phyloP scores from a whole-genome alignment of 2,888 invertebrate species.

The Galerucella calmariensis region DNA sequence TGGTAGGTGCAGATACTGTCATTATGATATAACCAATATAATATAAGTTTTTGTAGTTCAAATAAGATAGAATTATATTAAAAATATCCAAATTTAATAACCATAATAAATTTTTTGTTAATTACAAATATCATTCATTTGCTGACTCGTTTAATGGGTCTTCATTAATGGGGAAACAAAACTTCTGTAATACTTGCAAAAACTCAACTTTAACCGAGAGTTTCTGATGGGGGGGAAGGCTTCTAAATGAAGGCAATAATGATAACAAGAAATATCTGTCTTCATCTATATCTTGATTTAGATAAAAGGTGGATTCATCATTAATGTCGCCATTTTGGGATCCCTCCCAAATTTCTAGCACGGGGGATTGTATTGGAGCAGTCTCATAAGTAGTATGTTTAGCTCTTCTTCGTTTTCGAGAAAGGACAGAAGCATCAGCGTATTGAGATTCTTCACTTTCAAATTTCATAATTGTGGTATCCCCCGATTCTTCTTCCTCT shows the following conservation, averaged over 20 bases:
- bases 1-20: too few relatives aligned
- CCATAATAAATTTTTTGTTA: not conserved
- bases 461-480: not conserved
- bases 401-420: not conserved
- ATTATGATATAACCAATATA: too few relatives aligned
- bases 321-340: conserved; percentile 14
- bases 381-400: not conserved
- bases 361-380: conserved; percentile 3
- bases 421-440: not conserved
- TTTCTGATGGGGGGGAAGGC: conserved; percentile 10
- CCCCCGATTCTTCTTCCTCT: not conserved
- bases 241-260: conserved; percentile 18
- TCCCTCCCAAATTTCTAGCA: conserved; percentile 14
- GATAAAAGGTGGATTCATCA: conserved; percentile 3
- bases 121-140: not conserved
- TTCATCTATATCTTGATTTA: conserved; percentile 20
- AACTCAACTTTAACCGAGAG: conserved; percentile 19
- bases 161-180: conserved; percentile 1
- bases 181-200: conserved; percentile 21
- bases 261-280: conserved; percentile 28
- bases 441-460: conserved; percentile 21
- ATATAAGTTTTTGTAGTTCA: not conserved
- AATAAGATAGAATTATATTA: not conserved
- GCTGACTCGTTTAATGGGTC: conserved; percentile 8
- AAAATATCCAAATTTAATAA: conserved; percentile 13